These are phyloP conservation scores for Rhopalosiphum padi DNA, from an alignment of 1,140 invertebrate species.

Conservation along the genomic window DNA sequence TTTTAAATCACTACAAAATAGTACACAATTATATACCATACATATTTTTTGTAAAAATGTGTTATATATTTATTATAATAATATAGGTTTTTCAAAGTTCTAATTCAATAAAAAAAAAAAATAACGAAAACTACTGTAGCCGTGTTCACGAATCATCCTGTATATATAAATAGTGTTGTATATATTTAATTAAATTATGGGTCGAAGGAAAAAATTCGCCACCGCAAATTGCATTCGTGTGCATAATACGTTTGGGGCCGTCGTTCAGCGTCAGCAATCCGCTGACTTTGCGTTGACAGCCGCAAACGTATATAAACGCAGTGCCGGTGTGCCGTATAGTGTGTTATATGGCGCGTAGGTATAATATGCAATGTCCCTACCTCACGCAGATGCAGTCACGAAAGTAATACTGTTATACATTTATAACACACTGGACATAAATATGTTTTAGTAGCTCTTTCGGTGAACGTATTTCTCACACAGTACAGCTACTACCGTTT, in stretches of 20 bases:
- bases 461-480: conserved; percentile 13
- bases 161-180: background rate
- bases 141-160: background rate
- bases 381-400: background rate
- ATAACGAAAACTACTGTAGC: background rate
- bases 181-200: background rate
- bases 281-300: conserved; percentile 29
- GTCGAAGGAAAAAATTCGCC: background rate
- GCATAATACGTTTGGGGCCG: background rate
- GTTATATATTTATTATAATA: background rate
- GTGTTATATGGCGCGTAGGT: background rate
- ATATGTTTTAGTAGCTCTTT: background rate
- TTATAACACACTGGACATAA: background rate
- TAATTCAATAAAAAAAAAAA: background rate
- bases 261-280: background rate
- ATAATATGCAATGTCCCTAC: conserved; percentile 17
- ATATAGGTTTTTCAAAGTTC: background rate
- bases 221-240: background rate
- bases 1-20: too few relatives aligned
- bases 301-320: background rate
- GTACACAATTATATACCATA: too few relatives aligned
- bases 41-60: background rate
- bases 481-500: background rate
- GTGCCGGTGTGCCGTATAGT: background rate
- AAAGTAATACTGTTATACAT: background rate